These are phyloP conservation scores for Oscheius sp. DNA, from an alignment of 2,888 invertebrate genomes.

Conservation along the genomic window DNA sequence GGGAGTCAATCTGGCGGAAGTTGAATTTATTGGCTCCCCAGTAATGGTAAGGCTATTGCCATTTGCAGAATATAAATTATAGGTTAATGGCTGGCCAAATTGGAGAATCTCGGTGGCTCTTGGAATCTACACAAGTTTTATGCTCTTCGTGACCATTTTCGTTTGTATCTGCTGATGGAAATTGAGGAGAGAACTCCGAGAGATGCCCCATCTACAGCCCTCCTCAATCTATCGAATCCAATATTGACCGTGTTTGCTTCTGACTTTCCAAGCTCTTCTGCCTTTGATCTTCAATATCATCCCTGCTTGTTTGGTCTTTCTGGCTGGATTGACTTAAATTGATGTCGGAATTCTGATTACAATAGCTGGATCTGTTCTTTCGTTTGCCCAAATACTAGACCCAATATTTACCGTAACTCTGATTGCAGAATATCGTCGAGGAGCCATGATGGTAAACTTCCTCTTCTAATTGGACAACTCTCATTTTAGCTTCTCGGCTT, in stretches of 20 bases:
- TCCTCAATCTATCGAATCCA: background rate
- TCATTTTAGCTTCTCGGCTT: too few relatives aligned
- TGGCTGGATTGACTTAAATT: background rate
- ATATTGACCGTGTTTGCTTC: background rate
- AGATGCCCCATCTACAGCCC: background rate
- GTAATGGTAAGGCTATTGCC: too few relatives aligned
- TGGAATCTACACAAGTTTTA: background rate
- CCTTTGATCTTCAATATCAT: background rate
- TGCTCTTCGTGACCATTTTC: background rate
- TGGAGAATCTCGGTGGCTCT: background rate
- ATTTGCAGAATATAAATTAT: too few relatives aligned
- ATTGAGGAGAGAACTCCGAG: background rate
- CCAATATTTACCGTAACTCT: background rate
- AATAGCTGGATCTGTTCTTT: background rate
- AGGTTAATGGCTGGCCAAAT: background rate
- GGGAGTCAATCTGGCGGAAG: background rate
- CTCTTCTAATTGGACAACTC: too few relatives aligned
- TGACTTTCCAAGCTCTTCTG: constrained; percentile 7
- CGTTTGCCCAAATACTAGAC: background rate
- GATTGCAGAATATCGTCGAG: background rate
- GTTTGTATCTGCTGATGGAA: background rate
- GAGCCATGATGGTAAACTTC: background rate
- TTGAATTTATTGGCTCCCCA: background rate
- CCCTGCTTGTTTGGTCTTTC: background rate
- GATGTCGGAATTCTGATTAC: background rate